Conservation (phyloP, 1,140 invertebrate genomes). For the Anthonomus grandis region DNA sequence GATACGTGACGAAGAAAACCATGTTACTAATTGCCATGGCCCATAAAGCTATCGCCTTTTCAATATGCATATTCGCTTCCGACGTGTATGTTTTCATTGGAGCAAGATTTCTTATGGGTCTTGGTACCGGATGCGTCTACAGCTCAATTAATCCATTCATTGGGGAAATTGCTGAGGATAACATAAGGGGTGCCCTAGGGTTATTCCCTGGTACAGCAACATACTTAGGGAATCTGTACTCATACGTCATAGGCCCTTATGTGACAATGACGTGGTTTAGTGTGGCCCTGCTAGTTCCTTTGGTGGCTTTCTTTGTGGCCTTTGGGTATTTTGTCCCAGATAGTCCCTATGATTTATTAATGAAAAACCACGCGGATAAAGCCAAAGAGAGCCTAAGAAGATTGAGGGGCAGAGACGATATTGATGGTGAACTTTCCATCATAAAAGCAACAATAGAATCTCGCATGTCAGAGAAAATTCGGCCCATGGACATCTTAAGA, state of each 20-base stretch:
- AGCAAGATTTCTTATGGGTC: slow-evolving; percentile 49
- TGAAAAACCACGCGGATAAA: slow-evolving; percentile 7
- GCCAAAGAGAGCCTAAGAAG: slow-evolving; percentile 24
- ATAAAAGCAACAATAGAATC: too few species aligned
- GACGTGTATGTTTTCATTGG: slow-evolving; percentile 42
- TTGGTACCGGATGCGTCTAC: slow-evolving; percentile 49
- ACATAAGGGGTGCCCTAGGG: slow-evolving; percentile 35
- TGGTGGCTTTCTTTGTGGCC: slow-evolving; percentile 51
- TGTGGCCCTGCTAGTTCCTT: slow-evolving; percentile 50
- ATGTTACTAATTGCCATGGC: slow-evolving; percentile 42
- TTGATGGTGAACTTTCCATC: slow-evolving; percentile 62
- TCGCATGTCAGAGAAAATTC: too few species aligned
- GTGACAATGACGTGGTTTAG: slow-evolving; percentile 54
- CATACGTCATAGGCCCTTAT: slow-evolving; percentile 60
- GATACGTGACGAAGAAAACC: slow-evolving; percentile 50
- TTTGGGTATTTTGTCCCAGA: slow-evolving; percentile 63
- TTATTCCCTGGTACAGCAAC: slow-evolving; percentile 63
- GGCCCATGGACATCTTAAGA: slow-evolving; percentile 57
- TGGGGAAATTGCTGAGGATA: slow-evolving; percentile 51
- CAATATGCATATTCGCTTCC: slow-evolving; percentile 47
- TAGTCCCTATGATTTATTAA: slow-evolving; percentile 59
- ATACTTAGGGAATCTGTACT: slow-evolving; percentile 28
- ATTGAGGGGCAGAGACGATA: slow-evolving; percentile 36
- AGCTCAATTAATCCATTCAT: slow-evolving; percentile 53
- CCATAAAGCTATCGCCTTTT: slow-evolving; percentile 47